A percentile compares a stretch with the other conserved stretches of the same genome.
Conservation (phyloP, 2,113 vertebrate genomes). For the Amazona vittata region DNA sequence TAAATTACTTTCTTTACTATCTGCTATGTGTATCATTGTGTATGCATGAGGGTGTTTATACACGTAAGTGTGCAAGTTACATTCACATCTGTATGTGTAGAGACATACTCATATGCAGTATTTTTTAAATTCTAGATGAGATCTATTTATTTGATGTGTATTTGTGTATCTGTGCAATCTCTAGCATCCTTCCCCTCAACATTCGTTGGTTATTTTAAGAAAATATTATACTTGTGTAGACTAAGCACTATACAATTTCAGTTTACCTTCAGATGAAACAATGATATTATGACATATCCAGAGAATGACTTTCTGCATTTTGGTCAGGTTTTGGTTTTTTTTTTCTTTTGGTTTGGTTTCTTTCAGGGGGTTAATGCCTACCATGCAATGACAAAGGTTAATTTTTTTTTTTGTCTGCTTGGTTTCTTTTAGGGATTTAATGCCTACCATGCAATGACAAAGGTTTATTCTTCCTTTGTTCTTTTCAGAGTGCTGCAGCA, state of each 20-base stretch:
- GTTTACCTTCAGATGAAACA: conserved; percentile 18
- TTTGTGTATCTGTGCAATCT: not conserved
- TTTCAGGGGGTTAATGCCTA: conserved; percentile 57
- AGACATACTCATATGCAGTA: not conserved
- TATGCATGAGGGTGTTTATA: not conserved
- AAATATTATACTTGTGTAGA: not conserved
- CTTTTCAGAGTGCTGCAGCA: conserved; percentile 94
- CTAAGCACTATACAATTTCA: not conserved
- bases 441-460: conserved; percentile 79
- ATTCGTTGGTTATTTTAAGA: not conserved
- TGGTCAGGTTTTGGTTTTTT: conserved; percentile 39
- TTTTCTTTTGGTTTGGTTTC: not conserved
- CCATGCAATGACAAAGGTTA: conserved; percentile 78
- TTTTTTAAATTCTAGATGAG: not conserved
- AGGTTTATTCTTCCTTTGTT: conserved; percentile 82
- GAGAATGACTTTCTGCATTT: conserved; percentile 36
- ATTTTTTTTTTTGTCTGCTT: not conserved
- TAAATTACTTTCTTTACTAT: not conserved
- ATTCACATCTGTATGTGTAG: not conserved
- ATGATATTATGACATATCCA: not conserved
- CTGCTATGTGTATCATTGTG: not conserved
- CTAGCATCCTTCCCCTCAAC: not conserved
- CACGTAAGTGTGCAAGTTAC: not conserved
- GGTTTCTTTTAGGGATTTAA: not conserved
- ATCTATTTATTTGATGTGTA: not conserved